Evolutionary conservation across 2,888 invertebrate species (phyloP).

Genomic region (Drosophila affinis): DNA sequence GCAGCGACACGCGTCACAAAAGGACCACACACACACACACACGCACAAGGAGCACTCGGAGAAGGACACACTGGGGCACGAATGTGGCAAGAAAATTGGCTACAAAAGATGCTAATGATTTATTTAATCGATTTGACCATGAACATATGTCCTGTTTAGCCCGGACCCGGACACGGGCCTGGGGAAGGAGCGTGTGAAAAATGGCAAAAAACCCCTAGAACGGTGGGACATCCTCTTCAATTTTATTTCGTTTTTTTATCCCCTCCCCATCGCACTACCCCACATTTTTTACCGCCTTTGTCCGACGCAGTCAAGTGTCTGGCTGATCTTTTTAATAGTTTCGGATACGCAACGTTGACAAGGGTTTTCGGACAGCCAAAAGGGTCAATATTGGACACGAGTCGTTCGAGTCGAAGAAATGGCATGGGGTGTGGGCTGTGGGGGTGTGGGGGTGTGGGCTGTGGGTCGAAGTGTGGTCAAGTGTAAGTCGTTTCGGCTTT

Average conservation of each 20-base stretch:
- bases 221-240: constrained; percentile 37
- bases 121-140: constrained; percentile 84
- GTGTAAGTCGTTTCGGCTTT: constrained; percentile 66
- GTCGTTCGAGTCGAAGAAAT: constrained; percentile 3
- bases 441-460: not conserved
- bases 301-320: constrained; percentile 55
- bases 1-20: constrained; percentile 60
- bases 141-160: constrained; percentile 79
- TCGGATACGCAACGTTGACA: constrained; percentile 21
- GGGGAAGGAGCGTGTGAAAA: constrained; percentile 68
- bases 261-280: too few relatives aligned
- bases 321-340: constrained; percentile 76
- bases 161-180: not conserved
- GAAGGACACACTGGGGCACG: constrained; percentile 5
- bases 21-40: constrained; percentile 8
- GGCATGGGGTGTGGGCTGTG: too few relatives aligned
- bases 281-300: constrained; percentile 1
- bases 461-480: constrained; percentile 59
- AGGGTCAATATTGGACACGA: constrained; percentile 65
- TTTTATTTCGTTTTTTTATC: constrained; percentile 20
- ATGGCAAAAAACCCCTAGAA: constrained; percentile 46
- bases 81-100: constrained; percentile 79
- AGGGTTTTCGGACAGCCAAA: constrained; percentile 27
- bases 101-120: constrained; percentile 84
- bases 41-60: constrained; percentile 12